phyloP scores from a whole-genome alignment of 2,113 vertebrate species.

The Amblyopsis rosae region DNA sequence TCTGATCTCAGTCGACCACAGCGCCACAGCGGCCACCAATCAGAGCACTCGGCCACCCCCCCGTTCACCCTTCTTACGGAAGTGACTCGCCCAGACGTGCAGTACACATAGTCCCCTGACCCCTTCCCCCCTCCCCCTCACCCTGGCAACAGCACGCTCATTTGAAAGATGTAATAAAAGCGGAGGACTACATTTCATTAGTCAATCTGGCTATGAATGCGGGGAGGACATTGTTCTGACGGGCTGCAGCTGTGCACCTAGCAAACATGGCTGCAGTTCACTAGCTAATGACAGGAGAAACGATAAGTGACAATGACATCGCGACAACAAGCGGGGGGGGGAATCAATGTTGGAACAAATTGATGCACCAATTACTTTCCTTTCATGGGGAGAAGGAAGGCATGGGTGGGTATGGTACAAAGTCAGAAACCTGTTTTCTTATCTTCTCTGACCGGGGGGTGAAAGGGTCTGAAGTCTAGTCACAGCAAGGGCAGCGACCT shows the following conservation, averaged over 20 bases:
- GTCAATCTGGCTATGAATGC: conserved; percentile 56
- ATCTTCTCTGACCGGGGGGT: conserved; percentile 19
- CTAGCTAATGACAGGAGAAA: conserved; percentile 58
- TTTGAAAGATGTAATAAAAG: conserved; percentile 64
- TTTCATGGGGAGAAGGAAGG: too few species aligned
- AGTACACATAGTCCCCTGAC: conserved; percentile 18
- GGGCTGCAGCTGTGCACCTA: conserved; percentile 70
- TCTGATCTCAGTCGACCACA: conserved; percentile 43
- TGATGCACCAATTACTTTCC: not conserved
- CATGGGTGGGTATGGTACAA: not conserved
- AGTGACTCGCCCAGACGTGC: conserved; percentile 53
- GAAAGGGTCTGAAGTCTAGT: conserved; percentile 26
- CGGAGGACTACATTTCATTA: conserved; percentile 68
- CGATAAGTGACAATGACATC: conserved; percentile 55
- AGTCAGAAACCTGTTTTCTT: conserved; percentile 13
- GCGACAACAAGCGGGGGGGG: conserved; percentile 39
- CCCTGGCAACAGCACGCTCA: conserved; percentile 45
- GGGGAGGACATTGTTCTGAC: conserved; percentile 69
- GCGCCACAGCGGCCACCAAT: conserved; percentile 68
- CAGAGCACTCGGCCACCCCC: conserved; percentile 39
- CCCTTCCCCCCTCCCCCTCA: conserved; percentile 8
- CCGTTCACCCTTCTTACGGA: conserved; percentile 67
- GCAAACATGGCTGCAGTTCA: conserved; percentile 49
- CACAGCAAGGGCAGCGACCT: conserved; percentile 37
- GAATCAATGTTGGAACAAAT: not conserved